Evolutionary conservation across 2,888 invertebrate species (phyloP), one percentile per base, ranked within the genome.

Genomic region (Lagria hirta): DNA sequence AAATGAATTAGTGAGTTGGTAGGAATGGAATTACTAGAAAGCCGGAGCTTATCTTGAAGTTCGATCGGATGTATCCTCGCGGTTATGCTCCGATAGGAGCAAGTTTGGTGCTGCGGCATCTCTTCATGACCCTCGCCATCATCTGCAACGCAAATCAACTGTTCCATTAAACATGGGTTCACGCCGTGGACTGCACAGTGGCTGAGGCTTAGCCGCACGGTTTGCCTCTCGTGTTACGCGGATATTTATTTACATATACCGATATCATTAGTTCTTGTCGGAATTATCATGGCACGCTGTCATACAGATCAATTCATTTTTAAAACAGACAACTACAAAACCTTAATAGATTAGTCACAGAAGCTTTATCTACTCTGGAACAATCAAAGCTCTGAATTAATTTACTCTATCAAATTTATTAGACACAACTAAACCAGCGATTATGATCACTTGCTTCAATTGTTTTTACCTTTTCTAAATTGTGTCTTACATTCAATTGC

Each of bases 141-240:
- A 51, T 54, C 52, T 52, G 63, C 62, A 63, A 58, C 60, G 58
- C 64, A 63, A 63, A 65, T 65, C 62, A 61, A 54, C 62, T 65
- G 58, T 61, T 65, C 61, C 63, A 64, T 64, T 64, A 64, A 62
- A 64, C 64, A 64, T 64, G 58, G 63, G 59, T 62, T 62, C 62
- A 57, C 63, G 63, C 62, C 61, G 58, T 54, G 58, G 55, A 53
- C 53, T 54, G 55, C 23, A 35, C 36, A 28, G 49, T 22, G 35
- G 32, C 43, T 22, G 40, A 32, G 22, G 43, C n/a, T n/a, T n/a
- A n/a, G n/a, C 35, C 33, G 34, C 38, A 34, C 40, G 32, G 30
- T 41, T 43, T 34, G 41, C 46, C 51, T 49, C 43, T 49, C 58
- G 60, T 60, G 55, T 62, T 64, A 62, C 62, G 62, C 60, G 57